Evolutionary conservation across 2,797 vertebrate species (phyloP), one percentile per base, ranked within the genome.

Genomic region (Limosa lapponica): DNA sequence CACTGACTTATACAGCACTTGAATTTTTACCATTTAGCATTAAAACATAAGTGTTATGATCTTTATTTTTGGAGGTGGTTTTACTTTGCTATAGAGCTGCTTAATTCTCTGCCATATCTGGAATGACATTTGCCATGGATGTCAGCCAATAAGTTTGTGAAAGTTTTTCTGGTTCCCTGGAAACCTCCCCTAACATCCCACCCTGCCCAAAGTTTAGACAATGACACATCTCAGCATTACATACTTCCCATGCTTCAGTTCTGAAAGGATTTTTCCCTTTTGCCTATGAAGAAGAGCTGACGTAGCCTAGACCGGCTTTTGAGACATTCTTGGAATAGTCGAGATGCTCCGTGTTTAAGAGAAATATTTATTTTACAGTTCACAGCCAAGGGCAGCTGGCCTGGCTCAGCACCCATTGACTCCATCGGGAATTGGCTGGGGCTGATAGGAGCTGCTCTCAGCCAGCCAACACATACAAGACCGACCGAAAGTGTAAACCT

Each of bases 161-260:
- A 95, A 94, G 94, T 97, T 96, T 95, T 95, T 58, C 91, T 94
- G 72, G 96, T 86, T 96, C 82, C 96, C 90, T 97, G 87, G 96
- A 95, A 94, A 96, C 95, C 73, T 74, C 81, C 89, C 89, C 89
- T 93, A 95, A 95, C 93, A 93, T 95, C 96, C 93, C 89, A 90
- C 93, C 91, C 94, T 49, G 54, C 89, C 75, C 91, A 27, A 36
- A 90, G 94, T 88, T 96, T 88, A 96, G 94, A 93, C 96, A 93
- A 82, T 95, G 96, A 96, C 91, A 70, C 85, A 72, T 88, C 89
- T 93, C 87, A 79, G 87, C 2, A 0, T 55, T 84, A 34, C 94
- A 93, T 97, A 64, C 87, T 95, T 95, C 85, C 89, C 95, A 58
- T 97, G 82, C 95, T 67, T 94, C 79, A 19, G 54, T 90, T 82